Conservation (phyloP, 2,888 invertebrate species). For the Apotomis capreana region DNA sequence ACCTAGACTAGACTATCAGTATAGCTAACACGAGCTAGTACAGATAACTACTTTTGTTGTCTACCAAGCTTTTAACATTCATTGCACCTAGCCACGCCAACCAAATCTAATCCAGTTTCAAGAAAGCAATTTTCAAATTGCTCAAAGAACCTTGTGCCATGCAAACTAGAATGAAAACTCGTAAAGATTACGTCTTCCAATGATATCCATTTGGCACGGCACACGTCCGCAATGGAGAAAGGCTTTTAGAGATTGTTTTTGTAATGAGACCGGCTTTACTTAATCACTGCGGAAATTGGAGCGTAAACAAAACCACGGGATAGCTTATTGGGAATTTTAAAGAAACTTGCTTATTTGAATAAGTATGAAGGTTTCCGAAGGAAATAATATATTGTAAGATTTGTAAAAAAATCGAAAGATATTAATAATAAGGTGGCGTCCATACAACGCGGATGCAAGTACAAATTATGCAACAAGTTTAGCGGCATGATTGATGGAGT, state of each 20-base stretch:
- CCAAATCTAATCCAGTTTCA: constrained; percentile 26
- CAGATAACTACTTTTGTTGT: background rate
- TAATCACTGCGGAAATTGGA: constrained; percentile 17
- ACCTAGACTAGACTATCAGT: no score
- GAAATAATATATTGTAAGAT: no score
- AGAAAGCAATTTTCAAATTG: constrained; percentile 26
- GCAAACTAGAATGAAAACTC: constrained; percentile 31
- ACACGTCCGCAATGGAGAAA: constrained; percentile 29
- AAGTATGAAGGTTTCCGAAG: background rate
- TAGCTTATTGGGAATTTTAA: constrained; percentile 1
- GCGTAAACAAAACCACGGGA: background rate
- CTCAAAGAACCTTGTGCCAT: constrained; percentile 30
- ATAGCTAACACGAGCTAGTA: background rate
- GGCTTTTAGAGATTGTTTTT: constrained; percentile 37
- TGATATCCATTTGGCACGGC: constrained; percentile 21
- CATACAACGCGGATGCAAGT: no score
- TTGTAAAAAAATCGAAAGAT: no score
- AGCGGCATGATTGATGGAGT: no score
- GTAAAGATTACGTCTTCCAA: constrained; percentile 35
- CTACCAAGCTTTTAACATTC: constrained; percentile 3
- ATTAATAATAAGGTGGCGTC: no score
- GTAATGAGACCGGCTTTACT: constrained; percentile 35
- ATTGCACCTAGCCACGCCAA: constrained; percentile 31
- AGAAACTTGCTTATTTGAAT: background rate
- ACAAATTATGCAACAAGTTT: no score